A percentile compares a stretch with the other conserved stretches of the same genome.
Conservation (phyloP, 2,113 vertebrate genomes). For the Bujurquina vittata region DNA sequence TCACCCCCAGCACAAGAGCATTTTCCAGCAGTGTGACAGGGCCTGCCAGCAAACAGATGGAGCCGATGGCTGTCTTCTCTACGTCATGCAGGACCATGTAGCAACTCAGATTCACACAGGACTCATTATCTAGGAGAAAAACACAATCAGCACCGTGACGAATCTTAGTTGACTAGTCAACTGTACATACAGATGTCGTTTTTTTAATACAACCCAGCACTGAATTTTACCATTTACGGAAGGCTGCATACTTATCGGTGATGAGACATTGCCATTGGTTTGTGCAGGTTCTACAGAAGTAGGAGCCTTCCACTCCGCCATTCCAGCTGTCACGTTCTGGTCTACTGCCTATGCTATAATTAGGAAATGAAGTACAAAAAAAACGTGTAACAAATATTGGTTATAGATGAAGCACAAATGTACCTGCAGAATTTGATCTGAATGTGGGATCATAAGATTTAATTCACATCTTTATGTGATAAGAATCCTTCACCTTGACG, state of each 20-base stretch:
- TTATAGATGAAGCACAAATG: background rate
- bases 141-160: background rate
- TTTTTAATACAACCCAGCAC: background rate
- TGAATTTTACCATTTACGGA: background rate
- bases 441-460: background rate
- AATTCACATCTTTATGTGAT: background rate
- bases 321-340: constrained; percentile 18
- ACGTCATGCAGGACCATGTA: constrained; percentile 84
- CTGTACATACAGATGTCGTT: background rate
- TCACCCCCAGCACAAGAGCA: constrained; percentile 82
- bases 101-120: constrained; percentile 71
- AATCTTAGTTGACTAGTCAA: background rate
- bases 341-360: background rate
- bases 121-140: constrained; percentile 36
- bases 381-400: background rate
- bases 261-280: constrained; percentile 5
- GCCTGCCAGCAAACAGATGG: constrained; percentile 85
- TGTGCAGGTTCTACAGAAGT: background rate
- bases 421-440: background rate
- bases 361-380: constrained; percentile 1
- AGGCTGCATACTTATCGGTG: constrained; percentile 27
- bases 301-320: constrained; percentile 36
- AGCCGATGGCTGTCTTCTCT: constrained; percentile 80
- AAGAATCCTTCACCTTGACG: background rate
- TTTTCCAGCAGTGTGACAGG: constrained; percentile 89